Evolutionary conservation across 2,888 invertebrate genomes (phyloP).

Genomic region (Phortica magna): DNA sequence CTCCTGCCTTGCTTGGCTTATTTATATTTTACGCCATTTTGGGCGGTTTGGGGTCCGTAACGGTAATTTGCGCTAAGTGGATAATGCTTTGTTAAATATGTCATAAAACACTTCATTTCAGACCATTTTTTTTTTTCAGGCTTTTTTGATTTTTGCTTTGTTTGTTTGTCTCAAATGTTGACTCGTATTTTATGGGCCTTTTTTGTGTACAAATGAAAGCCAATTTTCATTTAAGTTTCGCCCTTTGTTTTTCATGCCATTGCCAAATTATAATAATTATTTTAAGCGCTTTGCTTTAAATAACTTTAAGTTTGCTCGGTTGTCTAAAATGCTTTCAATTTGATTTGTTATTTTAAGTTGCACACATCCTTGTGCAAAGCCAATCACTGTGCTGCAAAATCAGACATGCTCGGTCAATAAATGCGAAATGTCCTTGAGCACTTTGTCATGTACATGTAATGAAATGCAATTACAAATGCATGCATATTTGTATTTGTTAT

Average conservation of each 20-base stretch:
- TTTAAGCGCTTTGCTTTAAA: conserved; percentile 39
- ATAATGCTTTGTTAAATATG: conserved; percentile 71
- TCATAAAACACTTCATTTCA: conserved; percentile 69
- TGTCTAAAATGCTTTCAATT: conserved; percentile 54
- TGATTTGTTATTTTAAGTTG: conserved; percentile 34
- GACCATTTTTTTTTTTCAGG: conserved; percentile 24
- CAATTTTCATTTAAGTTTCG: conserved; percentile 57
- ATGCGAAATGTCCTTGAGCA: conserved; percentile 64
- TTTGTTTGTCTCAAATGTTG: conserved; percentile 14
- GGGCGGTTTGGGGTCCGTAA: conserved; percentile 52
- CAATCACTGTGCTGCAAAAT: background rate
- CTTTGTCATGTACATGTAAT: conserved; percentile 55
- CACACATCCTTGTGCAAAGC: background rate
- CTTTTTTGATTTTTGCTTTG: conserved; percentile 35
- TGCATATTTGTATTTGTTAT: conserved; percentile 42
- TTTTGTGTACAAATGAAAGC: background rate
- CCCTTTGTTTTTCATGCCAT: background rate
- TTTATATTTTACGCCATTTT: conserved; percentile 58
- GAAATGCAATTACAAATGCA: conserved; percentile 71
- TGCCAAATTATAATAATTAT: conserved; percentile 5
- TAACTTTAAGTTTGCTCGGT: too few relatives aligned
- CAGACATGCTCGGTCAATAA: background rate
- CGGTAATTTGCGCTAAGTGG: conserved; percentile 69
- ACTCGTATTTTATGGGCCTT: background rate
- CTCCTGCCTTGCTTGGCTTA: conserved; percentile 48